Evolutionary conservation across 30 jellyfish, hydroid and myxozoan genomes (phyloP).

Genomic region (Aurelia aurita complex sp. Pacific): DNA sequence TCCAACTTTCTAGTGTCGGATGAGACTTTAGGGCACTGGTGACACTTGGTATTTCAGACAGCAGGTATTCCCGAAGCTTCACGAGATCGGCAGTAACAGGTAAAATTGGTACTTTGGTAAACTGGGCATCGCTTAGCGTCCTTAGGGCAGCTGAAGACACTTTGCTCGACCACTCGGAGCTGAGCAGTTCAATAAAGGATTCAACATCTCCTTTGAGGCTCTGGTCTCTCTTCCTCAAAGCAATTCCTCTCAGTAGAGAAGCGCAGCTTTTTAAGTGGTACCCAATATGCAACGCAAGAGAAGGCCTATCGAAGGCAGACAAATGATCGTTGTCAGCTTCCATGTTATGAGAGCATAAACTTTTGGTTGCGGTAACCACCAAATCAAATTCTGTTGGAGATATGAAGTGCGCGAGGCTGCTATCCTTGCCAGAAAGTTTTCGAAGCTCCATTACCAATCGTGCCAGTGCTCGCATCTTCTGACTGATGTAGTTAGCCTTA

Average conservation of each 20-base stretch:
- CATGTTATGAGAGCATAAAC: constrained; percentile 17
- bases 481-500: constrained; percentile 23
- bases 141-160: constrained; percentile 33
- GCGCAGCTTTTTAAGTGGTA: constrained; percentile 25
- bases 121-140: constrained; percentile 33
- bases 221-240: constrained; percentile 7
- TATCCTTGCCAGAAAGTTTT: not conserved
- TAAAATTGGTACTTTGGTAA: constrained; percentile 13
- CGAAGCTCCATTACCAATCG: constrained; percentile 55
- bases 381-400: constrained; percentile 19
- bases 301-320: constrained; percentile 43
- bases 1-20: constrained; percentile 37
- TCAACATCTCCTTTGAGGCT: not conserved
- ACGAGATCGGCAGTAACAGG: constrained; percentile 47
- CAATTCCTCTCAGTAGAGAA: constrained; percentile 6
- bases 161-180: constrained; percentile 39
- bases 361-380: constrained; percentile 44
- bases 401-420: constrained; percentile 2
- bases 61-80: constrained; percentile 22
- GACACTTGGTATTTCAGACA: constrained; percentile 18
- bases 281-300: constrained; percentile 44
- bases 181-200: constrained; percentile 15
- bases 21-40: constrained; percentile 3
- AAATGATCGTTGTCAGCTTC: constrained; percentile 29
- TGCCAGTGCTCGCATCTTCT: constrained; percentile 61